Evolutionary conservation across 2,797 vertebrate genomes (phyloP).

Genomic region (Microctenopoma steveboyesi): DNA sequence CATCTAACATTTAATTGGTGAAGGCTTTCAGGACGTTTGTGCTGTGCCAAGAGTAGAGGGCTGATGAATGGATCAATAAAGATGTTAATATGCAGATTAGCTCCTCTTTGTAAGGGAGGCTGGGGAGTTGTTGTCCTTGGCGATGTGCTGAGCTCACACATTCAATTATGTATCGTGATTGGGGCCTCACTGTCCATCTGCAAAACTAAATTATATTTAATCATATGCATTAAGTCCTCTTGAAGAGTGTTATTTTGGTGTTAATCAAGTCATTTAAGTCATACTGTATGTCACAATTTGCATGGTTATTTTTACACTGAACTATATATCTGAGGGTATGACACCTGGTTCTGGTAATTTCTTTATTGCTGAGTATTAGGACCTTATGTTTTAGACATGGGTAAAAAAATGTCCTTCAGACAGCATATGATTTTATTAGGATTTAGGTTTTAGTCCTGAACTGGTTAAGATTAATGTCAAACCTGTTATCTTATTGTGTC

Average conservation of each 20-base stretch:
- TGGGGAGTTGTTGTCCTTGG: conserved; percentile 72
- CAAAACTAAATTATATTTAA: conserved; percentile 75
- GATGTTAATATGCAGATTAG: conserved; percentile 75
- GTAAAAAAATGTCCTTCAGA: conserved; percentile 34
- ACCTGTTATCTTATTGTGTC: neutral
- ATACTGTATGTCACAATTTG: conserved; percentile 38
- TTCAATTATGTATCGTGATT: conserved; percentile 73
- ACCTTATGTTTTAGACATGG: conserved; percentile 15
- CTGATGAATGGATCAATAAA: conserved; percentile 61
- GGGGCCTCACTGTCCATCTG: conserved; percentile 69
- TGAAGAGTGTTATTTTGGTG: conserved; percentile 60
- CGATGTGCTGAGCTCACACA: conserved; percentile 69
- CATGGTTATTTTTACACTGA: conserved; percentile 34
- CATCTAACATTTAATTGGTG: neutral
- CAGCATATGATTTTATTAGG: neutral
- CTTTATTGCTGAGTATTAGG: conserved; percentile 27
- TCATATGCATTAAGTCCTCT: conserved; percentile 72
- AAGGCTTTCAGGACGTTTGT: conserved; percentile 25
- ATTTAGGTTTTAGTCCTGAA: conserved; percentile 1
- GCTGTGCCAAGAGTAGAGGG: conserved; percentile 16
- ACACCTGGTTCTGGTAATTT: conserved; percentile 27
- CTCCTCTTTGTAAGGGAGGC: conserved; percentile 58
- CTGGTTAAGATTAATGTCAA: conserved; percentile 24
- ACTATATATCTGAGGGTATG: conserved; percentile 32
- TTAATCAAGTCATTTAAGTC: conserved; percentile 49